Evolutionary conservation across 2,113 vertebrate genomes (phyloP).

Genomic region (Struthio camelus): DNA sequence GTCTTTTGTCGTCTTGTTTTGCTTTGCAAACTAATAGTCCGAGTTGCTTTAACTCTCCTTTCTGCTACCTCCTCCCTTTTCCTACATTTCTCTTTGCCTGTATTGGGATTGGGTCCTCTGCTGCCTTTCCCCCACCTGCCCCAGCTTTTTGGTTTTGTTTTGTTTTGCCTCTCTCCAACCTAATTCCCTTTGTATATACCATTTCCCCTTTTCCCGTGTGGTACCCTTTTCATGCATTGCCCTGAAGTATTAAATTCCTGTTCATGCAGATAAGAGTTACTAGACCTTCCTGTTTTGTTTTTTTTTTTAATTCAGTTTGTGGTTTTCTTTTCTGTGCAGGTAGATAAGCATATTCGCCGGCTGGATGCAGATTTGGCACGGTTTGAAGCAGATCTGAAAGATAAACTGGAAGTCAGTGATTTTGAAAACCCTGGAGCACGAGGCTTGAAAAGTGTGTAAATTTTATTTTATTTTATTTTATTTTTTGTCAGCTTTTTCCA

Average conservation of each 20-base stretch:
- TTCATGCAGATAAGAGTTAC: rapidly evolving
- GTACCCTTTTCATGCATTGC: not conserved
- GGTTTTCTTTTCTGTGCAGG: slow-evolving; percentile 72
- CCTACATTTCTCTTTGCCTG: not conserved
- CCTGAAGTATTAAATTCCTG: rapidly evolving
- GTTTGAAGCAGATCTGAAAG: slow-evolving; percentile 97
- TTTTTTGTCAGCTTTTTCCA: rapidly evolving
- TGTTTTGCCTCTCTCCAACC: not conserved
- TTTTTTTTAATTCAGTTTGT: not conserved
- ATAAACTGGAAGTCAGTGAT: slow-evolving; percentile 92
- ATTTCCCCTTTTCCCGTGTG: not conserved
- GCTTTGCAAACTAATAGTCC: not conserved
- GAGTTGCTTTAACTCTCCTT: not conserved
- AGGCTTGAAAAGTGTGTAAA: slow-evolving; percentile 84
- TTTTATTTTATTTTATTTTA: too few species aligned
- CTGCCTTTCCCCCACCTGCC: not conserved
- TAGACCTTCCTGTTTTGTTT: not conserved
- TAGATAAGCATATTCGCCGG: slow-evolving; percentile 97
- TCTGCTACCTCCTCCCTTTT: not conserved
- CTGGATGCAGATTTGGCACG: slow-evolving; percentile 94
- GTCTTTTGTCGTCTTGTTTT: not conserved
- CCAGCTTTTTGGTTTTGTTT: not conserved
- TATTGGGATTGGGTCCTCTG: not conserved
- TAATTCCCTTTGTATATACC: not conserved
- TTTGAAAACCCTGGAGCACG: slow-evolving; percentile 85